A percentile compares a stretch with the other conserved stretches of the same genome.
phyloP scores from a whole-genome alignment of 2,113 vertebrate genomes.

The Platycercus adscitus region DNA sequence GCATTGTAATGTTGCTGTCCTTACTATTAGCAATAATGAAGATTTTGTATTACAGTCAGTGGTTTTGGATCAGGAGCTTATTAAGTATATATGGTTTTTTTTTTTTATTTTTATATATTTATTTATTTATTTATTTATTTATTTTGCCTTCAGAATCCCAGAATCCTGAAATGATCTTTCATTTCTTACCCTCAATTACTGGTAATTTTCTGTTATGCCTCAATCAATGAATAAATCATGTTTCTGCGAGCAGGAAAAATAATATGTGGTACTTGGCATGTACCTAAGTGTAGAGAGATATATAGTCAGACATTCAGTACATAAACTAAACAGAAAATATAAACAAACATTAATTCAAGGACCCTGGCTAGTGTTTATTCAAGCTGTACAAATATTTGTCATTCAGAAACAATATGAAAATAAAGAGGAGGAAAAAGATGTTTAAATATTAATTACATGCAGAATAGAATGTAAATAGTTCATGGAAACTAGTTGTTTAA shows the following conservation, averaged over 20 bases:
- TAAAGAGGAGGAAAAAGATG: not conserved
- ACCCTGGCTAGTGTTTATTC: slow-evolving; percentile 23
- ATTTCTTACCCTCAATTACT: not conserved
- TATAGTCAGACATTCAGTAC: not conserved
- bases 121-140: no score
- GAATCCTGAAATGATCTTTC: not conserved
- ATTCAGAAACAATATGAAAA: slow-evolving; percentile 48
- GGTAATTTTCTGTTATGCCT: not conserved
- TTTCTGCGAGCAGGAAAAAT: not conserved
- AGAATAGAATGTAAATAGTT: slow-evolving; percentile 3
- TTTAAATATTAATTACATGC: slow-evolving; percentile 60
- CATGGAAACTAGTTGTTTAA: not conserved
- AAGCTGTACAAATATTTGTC: slow-evolving; percentile 51
- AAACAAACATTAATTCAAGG: slow-evolving; percentile 35
- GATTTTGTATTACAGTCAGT: not conserved
- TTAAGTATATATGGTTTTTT: not conserved
- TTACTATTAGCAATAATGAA: not conserved
- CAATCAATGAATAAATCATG: not conserved
- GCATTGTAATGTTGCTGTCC: not conserved
- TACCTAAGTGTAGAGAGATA: not conserved
- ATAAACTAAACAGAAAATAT: slow-evolving; percentile 18
- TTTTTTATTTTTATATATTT: no score
- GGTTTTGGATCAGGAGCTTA: not conserved
- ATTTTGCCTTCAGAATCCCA: not conserved
- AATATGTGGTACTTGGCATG: not conserved